Evolutionary conservation across 2,113 vertebrate species (phyloP).

Genomic region (Semnornis frantzii): DNA sequence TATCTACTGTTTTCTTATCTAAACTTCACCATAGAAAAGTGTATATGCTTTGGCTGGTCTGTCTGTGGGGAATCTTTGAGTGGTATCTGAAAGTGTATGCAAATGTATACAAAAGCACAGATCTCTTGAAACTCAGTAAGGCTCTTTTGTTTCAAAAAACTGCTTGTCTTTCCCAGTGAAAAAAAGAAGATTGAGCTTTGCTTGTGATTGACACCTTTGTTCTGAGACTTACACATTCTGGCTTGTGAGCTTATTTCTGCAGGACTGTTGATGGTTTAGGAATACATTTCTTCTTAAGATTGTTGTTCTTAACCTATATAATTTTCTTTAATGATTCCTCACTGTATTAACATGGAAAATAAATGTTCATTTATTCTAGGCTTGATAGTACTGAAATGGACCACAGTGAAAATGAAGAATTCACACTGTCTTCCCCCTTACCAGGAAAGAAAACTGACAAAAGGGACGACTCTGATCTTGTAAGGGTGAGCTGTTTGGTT

Average conservation of each 20-base stretch:
- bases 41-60: accelerated
- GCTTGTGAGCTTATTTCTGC: not conserved
- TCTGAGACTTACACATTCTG: not conserved
- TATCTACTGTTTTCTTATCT: not conserved
- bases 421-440: slow-evolving; percentile 83
- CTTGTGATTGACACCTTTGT: not conserved
- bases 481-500: slow-evolving; percentile 77
- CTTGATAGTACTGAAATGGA: slow-evolving; percentile 93
- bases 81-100: not conserved
- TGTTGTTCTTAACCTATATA: not conserved
- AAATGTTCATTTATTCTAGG: slow-evolving; percentile 71
- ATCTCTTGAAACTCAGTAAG: not conserved
- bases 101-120: not conserved
- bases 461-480: slow-evolving; percentile 84
- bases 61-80: not conserved
- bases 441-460: slow-evolving; percentile 83
- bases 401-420: slow-evolving; percentile 97
- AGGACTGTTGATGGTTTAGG: not conserved
- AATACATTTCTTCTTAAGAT: not conserved
- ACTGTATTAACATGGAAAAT: not conserved
- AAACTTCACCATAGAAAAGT: not conserved
- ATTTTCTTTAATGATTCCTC: not conserved
- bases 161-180: not conserved
- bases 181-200: not conserved
- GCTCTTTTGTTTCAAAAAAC: not conserved